Conservation (phyloP, 2,113 vertebrate genomes). For the Malurus elegans region DNA sequence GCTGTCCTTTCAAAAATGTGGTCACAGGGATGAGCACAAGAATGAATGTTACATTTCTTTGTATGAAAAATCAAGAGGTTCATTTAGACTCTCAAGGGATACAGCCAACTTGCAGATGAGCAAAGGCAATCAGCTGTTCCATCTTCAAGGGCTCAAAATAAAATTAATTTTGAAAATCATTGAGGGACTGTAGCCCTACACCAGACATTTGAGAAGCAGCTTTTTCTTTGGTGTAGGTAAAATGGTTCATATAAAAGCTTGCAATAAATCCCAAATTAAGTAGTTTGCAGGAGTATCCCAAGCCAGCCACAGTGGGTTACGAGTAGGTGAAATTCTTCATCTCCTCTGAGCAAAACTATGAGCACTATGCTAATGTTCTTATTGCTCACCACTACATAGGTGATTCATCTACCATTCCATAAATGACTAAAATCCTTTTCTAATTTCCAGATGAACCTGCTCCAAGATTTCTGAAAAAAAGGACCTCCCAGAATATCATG, state of each 20-base stretch:
- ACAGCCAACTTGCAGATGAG: background rate
- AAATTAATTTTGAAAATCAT: background rate
- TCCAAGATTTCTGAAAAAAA: background rate
- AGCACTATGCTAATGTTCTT: background rate
- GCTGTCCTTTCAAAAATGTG: background rate
- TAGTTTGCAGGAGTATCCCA: background rate
- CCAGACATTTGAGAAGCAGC: background rate
- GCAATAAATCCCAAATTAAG: background rate
- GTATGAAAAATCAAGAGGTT: background rate
- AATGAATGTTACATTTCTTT: background rate
- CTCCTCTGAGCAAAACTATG: background rate
- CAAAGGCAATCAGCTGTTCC: background rate
- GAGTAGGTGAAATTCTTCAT: background rate
- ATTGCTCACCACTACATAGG: fast-evolving
- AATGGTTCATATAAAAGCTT: background rate
- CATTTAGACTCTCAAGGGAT: background rate
- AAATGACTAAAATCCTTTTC: background rate
- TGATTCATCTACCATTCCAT: background rate
- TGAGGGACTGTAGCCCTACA: background rate
- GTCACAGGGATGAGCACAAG: background rate
- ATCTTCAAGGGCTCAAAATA: background rate
- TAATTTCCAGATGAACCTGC: background rate
- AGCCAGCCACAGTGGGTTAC: background rate
- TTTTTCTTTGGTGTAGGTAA: background rate
- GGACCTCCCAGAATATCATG: background rate